Evolutionary conservation across 2,888 invertebrate species (phyloP).

Genomic region (Podabrus alpinus): DNA sequence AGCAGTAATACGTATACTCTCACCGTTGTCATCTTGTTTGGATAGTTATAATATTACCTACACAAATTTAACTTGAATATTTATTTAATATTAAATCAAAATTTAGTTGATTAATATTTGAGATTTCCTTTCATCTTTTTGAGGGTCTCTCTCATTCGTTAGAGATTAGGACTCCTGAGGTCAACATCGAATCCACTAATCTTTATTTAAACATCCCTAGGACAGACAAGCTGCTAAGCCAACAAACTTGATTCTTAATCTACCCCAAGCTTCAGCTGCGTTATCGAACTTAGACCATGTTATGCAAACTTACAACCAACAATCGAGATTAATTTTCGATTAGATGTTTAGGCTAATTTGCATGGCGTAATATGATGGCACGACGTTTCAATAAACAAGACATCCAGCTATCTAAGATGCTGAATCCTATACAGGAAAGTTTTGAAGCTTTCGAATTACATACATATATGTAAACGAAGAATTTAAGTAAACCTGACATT

Average conservation of each 20-base stretch:
- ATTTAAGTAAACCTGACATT: neutral
- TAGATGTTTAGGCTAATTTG: slow-evolving; percentile 36
- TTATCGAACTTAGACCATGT: slow-evolving; percentile 39
- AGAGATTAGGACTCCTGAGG: slow-evolving; percentile 25
- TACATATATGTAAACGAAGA: neutral
- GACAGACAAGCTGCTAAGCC: slow-evolving; percentile 47
- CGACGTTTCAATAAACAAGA: slow-evolving; percentile 1
- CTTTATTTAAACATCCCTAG: slow-evolving; percentile 43
- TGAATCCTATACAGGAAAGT: neutral
- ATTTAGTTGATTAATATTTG: neutral
- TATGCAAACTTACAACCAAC: slow-evolving; percentile 39
- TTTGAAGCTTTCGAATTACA: neutral
- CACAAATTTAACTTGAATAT: neutral
- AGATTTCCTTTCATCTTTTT: neutral
- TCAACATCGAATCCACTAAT: slow-evolving; percentile 42
- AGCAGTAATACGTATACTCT: neutral
- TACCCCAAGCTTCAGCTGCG: slow-evolving; percentile 39
- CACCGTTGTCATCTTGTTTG: neutral
- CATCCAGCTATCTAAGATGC: neutral
- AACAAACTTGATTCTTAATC: slow-evolving; percentile 46
- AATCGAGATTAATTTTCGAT: slow-evolving; percentile 42
- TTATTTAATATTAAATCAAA: neutral
- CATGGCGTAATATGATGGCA: slow-evolving; percentile 3
- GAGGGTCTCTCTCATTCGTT: slow-evolving; percentile 8
- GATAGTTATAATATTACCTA: neutral